Base-by-base conservation (phyloP, 2,113 vertebrate genomes). In the Petrocephalus zakoni region DNA sequence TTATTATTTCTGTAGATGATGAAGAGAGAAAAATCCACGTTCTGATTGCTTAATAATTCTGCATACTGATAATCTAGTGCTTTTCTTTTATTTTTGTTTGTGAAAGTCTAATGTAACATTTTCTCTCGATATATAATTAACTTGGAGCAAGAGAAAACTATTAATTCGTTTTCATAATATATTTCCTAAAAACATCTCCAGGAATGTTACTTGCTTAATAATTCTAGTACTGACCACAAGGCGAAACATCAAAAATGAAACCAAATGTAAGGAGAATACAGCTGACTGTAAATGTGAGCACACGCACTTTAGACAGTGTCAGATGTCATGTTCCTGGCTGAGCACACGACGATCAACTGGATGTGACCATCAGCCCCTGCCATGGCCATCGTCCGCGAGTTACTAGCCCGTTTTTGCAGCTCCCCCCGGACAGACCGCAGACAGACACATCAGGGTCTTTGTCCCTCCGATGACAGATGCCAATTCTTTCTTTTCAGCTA, bases 381-480 rank as follows among this genome's bases (percentile, higher is more conserved):
- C 7, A 25, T 49, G 19, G n/a, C 22, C 29, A 7, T 9, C n/a
- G 88, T 92, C 58, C 61, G 61, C 9, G 87, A 93, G 89, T 92
- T 92, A 91, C 90, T 92, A 91, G 92, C 91, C 88, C 88, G 92
- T 86, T 93, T 92, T 5, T 53, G 25, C 19, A 85, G 58, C 81
- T 81, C 87, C 10, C 88, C 89, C 15, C 25, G 13, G n/a, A 78
- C 87, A 91, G 86, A 88, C 89, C 91, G 37, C 72, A 85, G 88
- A 90, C 7, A 17, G 11, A 82, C 91, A 90, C 37, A 37, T 90
- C 42, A 42, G 37, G 58, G 56, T 61, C n/a, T 61, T 61, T 61
- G 56, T 61, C 22, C 22, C 9, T 9, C 5, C 7, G 58, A 10
- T 2, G 9, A 11, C n/a, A 2, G n/a, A 25, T 64, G 8, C 9